Percentiles rank a stretch among this genome's conserved stretches.
phyloP scores from a whole-genome alignment of 2,888 invertebrate genomes.

The Lottia scabra region DNA sequence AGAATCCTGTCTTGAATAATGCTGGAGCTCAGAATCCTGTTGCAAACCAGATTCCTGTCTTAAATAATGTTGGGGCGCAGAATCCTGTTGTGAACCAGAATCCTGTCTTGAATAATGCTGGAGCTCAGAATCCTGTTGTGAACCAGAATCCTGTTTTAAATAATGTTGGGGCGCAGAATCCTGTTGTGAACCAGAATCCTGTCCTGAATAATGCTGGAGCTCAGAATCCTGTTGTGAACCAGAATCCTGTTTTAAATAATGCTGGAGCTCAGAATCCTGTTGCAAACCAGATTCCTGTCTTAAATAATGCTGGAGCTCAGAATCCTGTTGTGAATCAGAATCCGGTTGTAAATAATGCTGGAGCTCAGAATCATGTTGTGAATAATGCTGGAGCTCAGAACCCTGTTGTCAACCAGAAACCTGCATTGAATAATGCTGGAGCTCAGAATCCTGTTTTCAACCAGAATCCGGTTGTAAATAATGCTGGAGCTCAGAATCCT shows the following conservation, averaged over 20 bases:
- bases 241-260: not conserved
- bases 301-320: not conserved
- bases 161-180: not conserved
- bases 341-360: not conserved
- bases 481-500: not conserved
- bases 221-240: not conserved
- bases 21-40: not conserved
- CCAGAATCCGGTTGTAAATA: not conserved
- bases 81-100: not conserved
- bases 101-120: not conserved
- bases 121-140: not conserved
- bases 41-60: not conserved
- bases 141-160: not conserved
- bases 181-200: not conserved
- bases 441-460: not conserved
- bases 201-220: not conserved
- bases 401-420: not conserved
- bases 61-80: not conserved
- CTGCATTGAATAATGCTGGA: not conserved
- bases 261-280: not conserved
- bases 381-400: not conserved
- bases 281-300: not conserved
- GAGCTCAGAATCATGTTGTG: not conserved
- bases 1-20: not conserved
- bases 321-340: not conserved